phyloP scores from a whole-genome alignment of 2,888 invertebrate species.

The Drosophila ezoana region DNA sequence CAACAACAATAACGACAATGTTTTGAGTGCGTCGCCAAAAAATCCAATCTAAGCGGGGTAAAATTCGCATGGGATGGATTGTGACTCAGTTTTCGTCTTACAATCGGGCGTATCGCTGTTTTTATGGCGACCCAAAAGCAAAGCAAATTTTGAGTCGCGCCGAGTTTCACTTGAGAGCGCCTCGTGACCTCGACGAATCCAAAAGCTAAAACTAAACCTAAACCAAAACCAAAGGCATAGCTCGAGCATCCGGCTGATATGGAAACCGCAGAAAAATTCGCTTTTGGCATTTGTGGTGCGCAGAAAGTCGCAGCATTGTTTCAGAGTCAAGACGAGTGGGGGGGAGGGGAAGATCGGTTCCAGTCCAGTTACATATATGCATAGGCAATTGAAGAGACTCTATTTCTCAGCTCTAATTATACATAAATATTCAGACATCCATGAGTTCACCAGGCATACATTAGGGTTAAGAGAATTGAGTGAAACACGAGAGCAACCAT shows the following conservation, averaged over 20 bases:
- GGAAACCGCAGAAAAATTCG: conserved; percentile 38
- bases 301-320: conserved; percentile 51
- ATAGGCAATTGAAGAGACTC: conserved; percentile 30
- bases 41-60: conserved; percentile 2
- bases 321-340: conserved; percentile 11
- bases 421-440: conserved; percentile 27
- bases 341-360: conserved; percentile 13
- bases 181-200: conserved; percentile 62
- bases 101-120: conserved; percentile 16
- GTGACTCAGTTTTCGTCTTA: conserved; percentile 28
- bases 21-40: conserved; percentile 25
- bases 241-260: conserved; percentile 50
- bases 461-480: not conserved
- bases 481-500: no score
- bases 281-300: conserved; percentile 36
- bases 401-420: conserved; percentile 20
- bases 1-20: not conserved
- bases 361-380: conserved; percentile 56
- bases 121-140: conserved; percentile 36
- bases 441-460: conserved; percentile 8
- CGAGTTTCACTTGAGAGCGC: conserved; percentile 66
- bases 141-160: conserved; percentile 26
- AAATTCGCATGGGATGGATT: conserved; percentile 19
- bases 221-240: conserved; percentile 10
- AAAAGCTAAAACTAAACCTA: conserved; percentile 20